Evolutionary conservation across 1,140 invertebrate species (phyloP), one percentile per base, ranked within the genome.

Genomic region (Parasteatoda tepidariorum): DNA sequence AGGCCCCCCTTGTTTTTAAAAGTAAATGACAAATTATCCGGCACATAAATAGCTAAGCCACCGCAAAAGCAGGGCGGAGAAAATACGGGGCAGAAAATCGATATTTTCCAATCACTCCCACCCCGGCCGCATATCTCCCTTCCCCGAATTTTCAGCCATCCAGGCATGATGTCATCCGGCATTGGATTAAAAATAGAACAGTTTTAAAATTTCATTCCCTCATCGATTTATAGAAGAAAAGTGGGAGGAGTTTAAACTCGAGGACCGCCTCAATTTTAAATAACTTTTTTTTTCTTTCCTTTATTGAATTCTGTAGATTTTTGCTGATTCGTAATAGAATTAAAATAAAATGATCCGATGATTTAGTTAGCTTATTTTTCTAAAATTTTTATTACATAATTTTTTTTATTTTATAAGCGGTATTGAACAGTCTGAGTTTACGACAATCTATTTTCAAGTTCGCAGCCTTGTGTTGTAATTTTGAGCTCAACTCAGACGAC

Each of bases 91-190:
- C 9, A 22, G 41, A 75, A 75, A 75, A 79, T 79, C 75, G 75
- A 79, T 79, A 79, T 79, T 79, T 79, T 79, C 6, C 62, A 79
- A 79, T 79, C 75, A 54, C 31, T 57, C 75, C 61, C 75, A 67
- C 75, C 75, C 75, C 6, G 3, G 75, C 62, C 34, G 26, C 9
- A 38, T 30, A 9, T 34, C 67, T 26, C 59, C 38, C 31, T 48
- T 64, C 13, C 31, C 18, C 28, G 41, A 4, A 24, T 3, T 41
- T 33, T 55, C 28, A 33, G n/a, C 59, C 28, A 30, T 61, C 48
- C 18, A 15, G 11, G 22, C 15, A 15, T 76, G 75, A 79, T 61
- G 48, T 79, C 41, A 79, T 57, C 15, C 24, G n/a, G n/a, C n/a
- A n/a, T n/a, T n/a, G n/a, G n/a, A n/a, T n/a, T n/a, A n/a, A n/a